phyloP scores from a whole-genome alignment of 2,797 vertebrate genomes.

The Austrolebias charrua region DNA sequence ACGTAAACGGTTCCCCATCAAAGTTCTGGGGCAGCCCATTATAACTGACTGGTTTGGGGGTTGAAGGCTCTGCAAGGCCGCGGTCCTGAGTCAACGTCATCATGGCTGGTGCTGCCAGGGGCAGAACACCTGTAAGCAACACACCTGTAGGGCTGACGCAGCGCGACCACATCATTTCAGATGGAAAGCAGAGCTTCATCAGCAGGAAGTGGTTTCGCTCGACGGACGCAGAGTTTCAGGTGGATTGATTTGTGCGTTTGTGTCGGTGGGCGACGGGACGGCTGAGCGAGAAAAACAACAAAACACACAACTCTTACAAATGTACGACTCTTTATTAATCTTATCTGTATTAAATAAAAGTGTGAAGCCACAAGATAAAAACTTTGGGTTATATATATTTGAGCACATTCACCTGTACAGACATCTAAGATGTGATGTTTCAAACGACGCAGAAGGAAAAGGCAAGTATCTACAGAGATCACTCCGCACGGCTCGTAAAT shows the following conservation, averaged over 20 bases:
- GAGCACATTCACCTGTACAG: constrained; percentile 52
- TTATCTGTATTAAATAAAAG: constrained; percentile 77
- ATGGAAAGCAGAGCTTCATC: constrained; percentile 63
- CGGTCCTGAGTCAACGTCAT: constrained; percentile 59
- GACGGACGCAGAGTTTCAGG: constrained; percentile 43
- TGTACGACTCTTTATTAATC: constrained; percentile 61
- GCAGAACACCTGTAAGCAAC: constrained; percentile 71
- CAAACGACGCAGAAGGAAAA: constrained; percentile 45
- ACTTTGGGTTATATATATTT: constrained; percentile 46
- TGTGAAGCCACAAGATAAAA: constrained; percentile 47
- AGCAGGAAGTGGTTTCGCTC: constrained; percentile 63
- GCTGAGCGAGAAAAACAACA: constrained; percentile 27
- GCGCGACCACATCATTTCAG: constrained; percentile 59
- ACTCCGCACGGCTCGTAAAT: constrained; percentile 63
- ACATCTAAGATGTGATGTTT: constrained; percentile 49
- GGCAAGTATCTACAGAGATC: constrained; percentile 55
- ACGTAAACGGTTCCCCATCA: constrained; percentile 39
- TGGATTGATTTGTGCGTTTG: constrained; percentile 37
- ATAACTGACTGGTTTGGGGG: constrained; percentile 45
- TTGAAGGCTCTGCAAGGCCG: constrained; percentile 36
- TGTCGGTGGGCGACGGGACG: not conserved
- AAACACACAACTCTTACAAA: constrained; percentile 51
- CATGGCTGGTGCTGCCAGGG: constrained; percentile 55
- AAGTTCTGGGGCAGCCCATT: constrained; percentile 13
- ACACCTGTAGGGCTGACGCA: constrained; percentile 44